These are phyloP conservation scores for Sinella curviseta DNA, from an alignment of 1,140 invertebrate genomes.

Conservation along the genomic window DNA sequence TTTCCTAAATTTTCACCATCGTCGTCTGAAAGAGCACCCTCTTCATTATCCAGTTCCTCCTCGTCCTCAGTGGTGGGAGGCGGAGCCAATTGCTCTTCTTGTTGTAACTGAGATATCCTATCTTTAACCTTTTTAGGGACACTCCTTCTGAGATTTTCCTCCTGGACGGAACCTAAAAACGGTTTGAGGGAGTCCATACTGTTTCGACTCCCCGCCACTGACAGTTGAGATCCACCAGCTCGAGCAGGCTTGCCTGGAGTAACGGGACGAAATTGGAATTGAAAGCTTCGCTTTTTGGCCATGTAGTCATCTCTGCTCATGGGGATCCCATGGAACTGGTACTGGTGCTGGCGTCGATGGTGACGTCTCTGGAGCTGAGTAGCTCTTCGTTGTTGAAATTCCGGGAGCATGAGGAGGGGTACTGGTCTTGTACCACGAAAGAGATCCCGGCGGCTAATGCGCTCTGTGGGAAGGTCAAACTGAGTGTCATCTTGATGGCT, in stretches of 20 bases:
- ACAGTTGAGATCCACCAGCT: not conserved
- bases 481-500: not conserved
- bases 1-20: not conserved
- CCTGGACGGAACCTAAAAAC: not conserved
- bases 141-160: not conserved
- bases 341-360: not conserved
- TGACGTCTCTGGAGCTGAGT: not conserved
- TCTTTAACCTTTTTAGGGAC: not conserved
- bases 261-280: not conserved
- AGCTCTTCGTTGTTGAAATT: not conserved
- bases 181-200: not conserved
- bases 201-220: not conserved
- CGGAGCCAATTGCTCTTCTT: too few species aligned
- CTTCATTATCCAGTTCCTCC: not conserved
- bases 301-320: not conserved
- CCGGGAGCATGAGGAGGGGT: not conserved
- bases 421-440: not conserved
- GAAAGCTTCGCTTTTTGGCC: not conserved
- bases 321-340: not conserved
- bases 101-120: not conserved
- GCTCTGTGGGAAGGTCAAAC: not conserved
- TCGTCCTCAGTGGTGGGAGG: not conserved
- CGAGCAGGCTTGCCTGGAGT: not conserved
- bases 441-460: not conserved
- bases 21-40: too few species aligned